phyloP scores from a whole-genome alignment of 2,888 invertebrate genomes.

The Seira musarum region DNA sequence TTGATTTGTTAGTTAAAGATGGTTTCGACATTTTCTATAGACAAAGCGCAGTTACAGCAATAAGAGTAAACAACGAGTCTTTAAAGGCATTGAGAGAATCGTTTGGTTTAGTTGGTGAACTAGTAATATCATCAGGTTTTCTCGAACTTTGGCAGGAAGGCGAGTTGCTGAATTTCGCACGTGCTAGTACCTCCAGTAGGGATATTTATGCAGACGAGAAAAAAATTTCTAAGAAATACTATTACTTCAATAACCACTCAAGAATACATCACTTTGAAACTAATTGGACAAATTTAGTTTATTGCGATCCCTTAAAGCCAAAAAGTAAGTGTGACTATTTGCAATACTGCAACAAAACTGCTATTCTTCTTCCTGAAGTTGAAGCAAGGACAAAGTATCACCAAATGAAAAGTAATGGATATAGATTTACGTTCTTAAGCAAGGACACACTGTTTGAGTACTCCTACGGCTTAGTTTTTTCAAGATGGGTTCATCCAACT shows the following conservation, averaged over 20 bases:
- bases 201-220: neutral
- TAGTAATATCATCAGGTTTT: no score
- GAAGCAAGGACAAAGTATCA: no score
- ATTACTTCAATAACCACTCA: no score
- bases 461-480: neutral
- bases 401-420: neutral
- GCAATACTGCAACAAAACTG: conserved; percentile 21
- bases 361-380: conserved; percentile 3
- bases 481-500: neutral
- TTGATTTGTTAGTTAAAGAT: neutral
- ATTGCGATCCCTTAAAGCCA: no score
- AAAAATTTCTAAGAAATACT: no score
- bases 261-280: no score
- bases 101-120: no score
- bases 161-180: neutral
- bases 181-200: neutral
- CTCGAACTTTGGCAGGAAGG: no score
- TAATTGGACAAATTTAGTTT: no score
- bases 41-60: neutral
- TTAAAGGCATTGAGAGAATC: no score
- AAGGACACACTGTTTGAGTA: neutral
- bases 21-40: conserved; percentile 27
- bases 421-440: neutral
- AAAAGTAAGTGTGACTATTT: neutral
- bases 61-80: no score